phyloP scores from a whole-genome alignment of 2,113 vertebrate species.

The Rhinogobius similis region DNA sequence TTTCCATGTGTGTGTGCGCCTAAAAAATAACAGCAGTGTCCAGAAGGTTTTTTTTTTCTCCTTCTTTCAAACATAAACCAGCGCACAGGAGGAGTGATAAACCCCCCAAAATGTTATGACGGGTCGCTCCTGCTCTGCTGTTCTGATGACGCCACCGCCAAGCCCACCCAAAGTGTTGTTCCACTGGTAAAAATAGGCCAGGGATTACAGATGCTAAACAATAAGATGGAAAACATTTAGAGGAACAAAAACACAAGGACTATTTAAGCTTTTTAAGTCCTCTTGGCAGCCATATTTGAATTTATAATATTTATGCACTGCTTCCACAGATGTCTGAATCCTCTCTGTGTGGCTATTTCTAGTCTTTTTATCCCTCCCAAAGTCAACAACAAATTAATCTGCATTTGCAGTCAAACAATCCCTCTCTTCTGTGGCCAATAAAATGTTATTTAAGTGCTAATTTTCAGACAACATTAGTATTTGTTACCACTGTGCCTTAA shows the following conservation, averaged over 20 bases:
- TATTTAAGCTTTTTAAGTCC: constrained; percentile 5
- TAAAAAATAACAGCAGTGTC: constrained; percentile 44
- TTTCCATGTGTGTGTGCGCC: constrained; percentile 32
- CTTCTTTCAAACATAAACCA: constrained; percentile 62
- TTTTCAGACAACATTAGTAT: constrained; percentile 17
- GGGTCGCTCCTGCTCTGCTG: constrained; percentile 40
- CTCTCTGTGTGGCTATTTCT: constrained; percentile 10
- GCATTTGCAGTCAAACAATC: neutral
- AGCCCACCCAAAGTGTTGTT: constrained; percentile 53
- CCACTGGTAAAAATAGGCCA: constrained; percentile 27
- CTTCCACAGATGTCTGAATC: constrained; percentile 8
- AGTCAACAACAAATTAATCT: neutral
- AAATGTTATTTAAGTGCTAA: neutral
- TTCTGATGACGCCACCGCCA: constrained; percentile 37
- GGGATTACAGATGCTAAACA: constrained; percentile 8
- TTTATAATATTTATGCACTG: constrained; percentile 11
- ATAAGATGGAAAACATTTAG: neutral
- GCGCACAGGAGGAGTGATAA: constrained; percentile 48
- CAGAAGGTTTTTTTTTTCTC: constrained; percentile 24
- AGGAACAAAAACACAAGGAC: constrained; percentile 2
- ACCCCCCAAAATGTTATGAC: constrained; percentile 54
- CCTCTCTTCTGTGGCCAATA: constrained; percentile 6
- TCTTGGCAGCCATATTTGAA: constrained; percentile 5
- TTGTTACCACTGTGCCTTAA: neutral
- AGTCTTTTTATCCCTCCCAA: constrained; percentile 21